These are phyloP conservation scores for Drosophila fungiperda DNA, from an alignment of 2,888 invertebrate species.

Conservation along the genomic window DNA sequence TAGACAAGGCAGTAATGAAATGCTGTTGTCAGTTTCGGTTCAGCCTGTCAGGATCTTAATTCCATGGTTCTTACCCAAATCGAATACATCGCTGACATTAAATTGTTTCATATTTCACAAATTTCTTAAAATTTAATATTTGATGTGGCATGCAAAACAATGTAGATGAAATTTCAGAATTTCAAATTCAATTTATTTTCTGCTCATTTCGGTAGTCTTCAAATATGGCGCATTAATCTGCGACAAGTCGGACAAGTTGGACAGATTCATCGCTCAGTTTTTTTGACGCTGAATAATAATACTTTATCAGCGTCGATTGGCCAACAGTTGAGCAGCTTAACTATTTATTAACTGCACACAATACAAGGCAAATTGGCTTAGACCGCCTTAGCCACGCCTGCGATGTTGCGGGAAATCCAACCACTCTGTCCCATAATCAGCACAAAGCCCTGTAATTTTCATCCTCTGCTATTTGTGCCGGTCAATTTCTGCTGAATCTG, in stretches of 20 bases:
- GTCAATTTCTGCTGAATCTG: slow-evolving; percentile 2
- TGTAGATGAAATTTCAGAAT: neutral
- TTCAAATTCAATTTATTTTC: neutral
- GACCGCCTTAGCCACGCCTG: slow-evolving; percentile 42
- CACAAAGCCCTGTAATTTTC: slow-evolving; percentile 31
- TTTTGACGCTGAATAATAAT: slow-evolving; percentile 32
- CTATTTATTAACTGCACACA: slow-evolving; percentile 74
- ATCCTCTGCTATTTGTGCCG: slow-evolving; percentile 5
- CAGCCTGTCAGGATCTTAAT: neutral
- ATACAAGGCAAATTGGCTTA: slow-evolving; percentile 65
- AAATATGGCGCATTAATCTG: slow-evolving; percentile 51
- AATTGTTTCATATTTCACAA: neutral
- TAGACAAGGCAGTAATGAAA: neutral
- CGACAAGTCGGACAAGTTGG: slow-evolving; percentile 20
- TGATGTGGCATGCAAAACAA: neutral
- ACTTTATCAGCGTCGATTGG: slow-evolving; percentile 45
- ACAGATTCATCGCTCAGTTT: slow-evolving; percentile 26
- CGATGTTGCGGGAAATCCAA: slow-evolving; percentile 51
- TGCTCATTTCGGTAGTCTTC: rapidly evolving
- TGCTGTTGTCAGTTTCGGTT: neutral
- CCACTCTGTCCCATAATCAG: slow-evolving; percentile 38
- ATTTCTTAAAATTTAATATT: neutral
- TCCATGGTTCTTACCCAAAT: neutral
- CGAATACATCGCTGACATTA: neutral
- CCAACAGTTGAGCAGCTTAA: slow-evolving; percentile 37